Base-by-base conservation (phyloP, 1,140 invertebrate genomes). In the Rhysida immarginata region DNA sequence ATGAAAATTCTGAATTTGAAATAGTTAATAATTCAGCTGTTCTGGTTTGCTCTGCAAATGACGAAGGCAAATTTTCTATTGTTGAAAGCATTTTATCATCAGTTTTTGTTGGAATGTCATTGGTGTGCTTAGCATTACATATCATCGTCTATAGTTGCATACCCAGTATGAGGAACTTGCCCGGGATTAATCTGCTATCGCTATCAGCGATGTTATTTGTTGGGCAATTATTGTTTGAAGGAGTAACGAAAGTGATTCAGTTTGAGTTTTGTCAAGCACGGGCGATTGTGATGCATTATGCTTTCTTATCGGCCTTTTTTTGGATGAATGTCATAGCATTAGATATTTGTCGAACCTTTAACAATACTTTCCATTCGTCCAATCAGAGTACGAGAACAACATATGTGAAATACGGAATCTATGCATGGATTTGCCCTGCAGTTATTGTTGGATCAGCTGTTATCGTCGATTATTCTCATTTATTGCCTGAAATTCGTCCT, bases 241-340 rank as follows among this genome's bases (percentile, higher is more conserved):
- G 26, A 13, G 21, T 55, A 11, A 23, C 3, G 3, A 3, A 5
- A 16, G 21, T 26, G 8, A n/a, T 16, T 2, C 8, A 46, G 2
- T n/a, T 25, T 14, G 18, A 21, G 0, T 45, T 70, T 1, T 78
- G 77, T 61, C 68, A 71, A 35, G 62, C 68, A 0, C 67, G 84
- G 78, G 87, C 85, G 52, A 78, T 87, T 46, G 74, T 80, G 61
- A 85, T 91, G 74, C 92, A 96, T 69, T 96, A 93, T 77, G 84
- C 90, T 71, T 93, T 93, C 72, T 74, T 96, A 64, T 80, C 88
- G 25, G 86, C 92, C 56, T 96, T 96, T 77, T 92, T 91, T 69
- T 96, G 93, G 93, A 83, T 96, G 55, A 90, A 88, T 71, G 87
- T 87, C 35, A 93, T 95, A 85, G 89, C 90, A 69, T 90, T 91